Percentiles rank a stretch among this genome's conserved stretches.
Conservation (phyloP, 2,888 invertebrate genomes). For the Tholera decimalis region DNA sequence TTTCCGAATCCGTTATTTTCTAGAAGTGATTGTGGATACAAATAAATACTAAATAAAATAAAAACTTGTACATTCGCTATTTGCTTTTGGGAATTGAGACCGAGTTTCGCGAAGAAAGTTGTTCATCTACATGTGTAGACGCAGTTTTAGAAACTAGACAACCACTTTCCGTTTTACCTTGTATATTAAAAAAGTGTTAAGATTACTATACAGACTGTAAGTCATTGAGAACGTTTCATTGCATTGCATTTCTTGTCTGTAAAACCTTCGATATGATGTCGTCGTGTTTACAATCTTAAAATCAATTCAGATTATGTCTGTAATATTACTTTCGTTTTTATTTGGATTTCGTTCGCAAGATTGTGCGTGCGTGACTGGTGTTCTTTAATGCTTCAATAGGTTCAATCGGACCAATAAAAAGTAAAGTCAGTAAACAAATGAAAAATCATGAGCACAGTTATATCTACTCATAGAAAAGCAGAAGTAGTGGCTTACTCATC, state of each 20-base stretch:
- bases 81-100: no score
- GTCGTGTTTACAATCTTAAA: not conserved
- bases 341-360: constrained; percentile 5
- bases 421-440: not conserved
- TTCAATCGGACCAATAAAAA: constrained; percentile 2
- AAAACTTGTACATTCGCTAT: no score
- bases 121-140: no score
- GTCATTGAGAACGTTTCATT: not conserved
- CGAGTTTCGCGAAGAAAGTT: no score
- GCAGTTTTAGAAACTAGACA: no score
- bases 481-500: not conserved
- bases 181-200: no score
- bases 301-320: not conserved
- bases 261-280: not conserved
- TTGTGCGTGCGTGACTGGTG: constrained; percentile 4
- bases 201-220: not conserved
- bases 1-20: constrained; percentile 21
- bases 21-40: not conserved
- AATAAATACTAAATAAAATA: not conserved
- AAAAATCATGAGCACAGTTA: not conserved
- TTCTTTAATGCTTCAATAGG: not conserved
- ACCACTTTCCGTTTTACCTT: no score
- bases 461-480: not conserved
- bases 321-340: constrained; percentile 18
- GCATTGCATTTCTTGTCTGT: not conserved